A percentile compares a stretch with the other conserved stretches of the same genome.
Conservation (phyloP, 2,113 vertebrate genomes). For the Aptenodytes patagonicus region DNA sequence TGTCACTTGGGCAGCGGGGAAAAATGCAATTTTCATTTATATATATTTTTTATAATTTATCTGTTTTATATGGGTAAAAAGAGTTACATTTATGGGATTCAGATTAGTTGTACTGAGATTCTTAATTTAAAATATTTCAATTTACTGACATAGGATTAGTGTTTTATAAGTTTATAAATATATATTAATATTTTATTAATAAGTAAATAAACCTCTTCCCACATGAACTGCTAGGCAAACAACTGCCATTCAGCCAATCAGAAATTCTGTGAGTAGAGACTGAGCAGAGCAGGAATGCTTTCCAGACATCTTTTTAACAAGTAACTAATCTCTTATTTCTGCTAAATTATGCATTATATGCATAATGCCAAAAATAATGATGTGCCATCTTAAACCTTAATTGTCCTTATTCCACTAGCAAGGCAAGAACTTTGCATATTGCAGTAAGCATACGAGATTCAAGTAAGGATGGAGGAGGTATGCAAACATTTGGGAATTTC, state of each 20-base stretch:
- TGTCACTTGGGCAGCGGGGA: background rate
- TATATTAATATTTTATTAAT: background rate
- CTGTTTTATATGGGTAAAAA: background rate
- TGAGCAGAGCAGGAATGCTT: background rate
- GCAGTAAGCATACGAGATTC: background rate
- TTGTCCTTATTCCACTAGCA: background rate
- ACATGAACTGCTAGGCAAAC: background rate
- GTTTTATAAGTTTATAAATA: background rate
- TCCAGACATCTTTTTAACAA: background rate
- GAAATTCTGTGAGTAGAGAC: background rate
- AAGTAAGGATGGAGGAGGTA: background rate
- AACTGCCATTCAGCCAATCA: background rate
- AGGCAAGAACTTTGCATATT: background rate
- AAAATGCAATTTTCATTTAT: background rate
- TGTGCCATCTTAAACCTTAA: background rate
- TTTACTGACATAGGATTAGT: background rate
- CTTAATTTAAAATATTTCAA: background rate
- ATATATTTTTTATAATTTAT: background rate
- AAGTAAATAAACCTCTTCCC: background rate
- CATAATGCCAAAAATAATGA: slow-evolving; percentile 7
- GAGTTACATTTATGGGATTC: background rate
- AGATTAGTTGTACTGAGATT: background rate
- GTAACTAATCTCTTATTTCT: background rate
- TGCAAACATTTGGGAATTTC: background rate
- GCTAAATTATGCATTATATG: background rate